These are phyloP conservation scores for Bos javanicus DNA, from an alignment of 2,113 vertebrate species.

Conservation along the genomic window DNA sequence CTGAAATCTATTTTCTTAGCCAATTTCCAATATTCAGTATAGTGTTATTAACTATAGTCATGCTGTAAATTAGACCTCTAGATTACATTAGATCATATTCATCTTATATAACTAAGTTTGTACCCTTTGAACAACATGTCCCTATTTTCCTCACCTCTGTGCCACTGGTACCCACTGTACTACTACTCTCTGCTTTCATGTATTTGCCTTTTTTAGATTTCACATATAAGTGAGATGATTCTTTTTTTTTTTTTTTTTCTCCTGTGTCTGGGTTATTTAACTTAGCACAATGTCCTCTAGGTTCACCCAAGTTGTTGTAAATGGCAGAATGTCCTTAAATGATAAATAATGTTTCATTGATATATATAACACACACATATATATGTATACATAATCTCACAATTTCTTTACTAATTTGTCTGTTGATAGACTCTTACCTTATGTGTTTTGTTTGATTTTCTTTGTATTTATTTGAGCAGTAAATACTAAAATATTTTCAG, in stretches of 20 bases:
- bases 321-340: background rate
- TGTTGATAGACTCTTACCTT: background rate
- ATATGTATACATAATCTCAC: background rate
- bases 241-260: background rate
- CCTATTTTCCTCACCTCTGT: background rate
- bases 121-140: background rate
- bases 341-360: background rate
- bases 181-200: background rate
- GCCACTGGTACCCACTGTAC: background rate
- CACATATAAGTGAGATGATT: background rate
- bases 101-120: background rate
- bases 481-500: slow-evolving; percentile 20
- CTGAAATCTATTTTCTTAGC: background rate
- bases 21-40: background rate
- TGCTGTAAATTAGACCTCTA: background rate
- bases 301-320: background rate
- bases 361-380: background rate
- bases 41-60: background rate
- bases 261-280: background rate
- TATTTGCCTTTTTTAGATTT: background rate
- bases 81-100: background rate
- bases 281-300: background rate
- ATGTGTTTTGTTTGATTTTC: background rate
- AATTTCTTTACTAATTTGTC: background rate
- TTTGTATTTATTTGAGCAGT: background rate